Evolutionary conservation across 2,888 invertebrate species (phyloP).

Genomic region (Mallateleia sp.): DNA sequence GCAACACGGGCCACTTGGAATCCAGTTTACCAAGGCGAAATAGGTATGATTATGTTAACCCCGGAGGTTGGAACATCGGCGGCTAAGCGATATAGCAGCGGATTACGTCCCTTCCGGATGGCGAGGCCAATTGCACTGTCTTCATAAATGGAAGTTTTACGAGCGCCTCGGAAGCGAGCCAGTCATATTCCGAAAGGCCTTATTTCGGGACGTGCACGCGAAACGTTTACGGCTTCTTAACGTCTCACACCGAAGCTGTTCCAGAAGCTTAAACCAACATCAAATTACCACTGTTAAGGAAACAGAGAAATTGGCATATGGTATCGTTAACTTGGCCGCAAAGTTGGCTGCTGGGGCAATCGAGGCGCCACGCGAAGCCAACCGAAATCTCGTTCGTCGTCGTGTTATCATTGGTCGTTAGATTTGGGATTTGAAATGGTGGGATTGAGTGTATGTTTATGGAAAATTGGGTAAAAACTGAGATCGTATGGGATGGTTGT

Average conservation of each 20-base stretch:
- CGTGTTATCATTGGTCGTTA: not conserved
- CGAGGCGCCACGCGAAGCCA: not conserved
- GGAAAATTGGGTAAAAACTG: too few species aligned
- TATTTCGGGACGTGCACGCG: constrained; percentile 40
- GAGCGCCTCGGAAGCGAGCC: constrained; percentile 57
- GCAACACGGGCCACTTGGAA: constrained; percentile 75
- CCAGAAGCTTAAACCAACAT: constrained; percentile 53
- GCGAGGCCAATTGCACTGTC: constrained; percentile 64
- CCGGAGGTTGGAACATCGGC: constrained; percentile 81
- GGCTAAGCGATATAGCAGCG: constrained; percentile 85
- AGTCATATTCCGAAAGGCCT: constrained; percentile 55
- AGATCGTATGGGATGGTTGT: too few species aligned
- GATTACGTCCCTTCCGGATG: constrained; percentile 79
- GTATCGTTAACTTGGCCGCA: constrained; percentile 40
- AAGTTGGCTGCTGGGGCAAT: constrained; percentile 33
- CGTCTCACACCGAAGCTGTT: constrained; percentile 46
- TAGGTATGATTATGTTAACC: constrained; percentile 86
- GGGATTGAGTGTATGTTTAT: too few species aligned
- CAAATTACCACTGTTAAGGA: constrained; percentile 58
- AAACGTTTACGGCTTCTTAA: constrained; percentile 61
- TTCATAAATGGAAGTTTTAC: constrained; percentile 80
- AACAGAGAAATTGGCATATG: constrained; percentile 48
- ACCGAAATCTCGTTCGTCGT: constrained; percentile 3
- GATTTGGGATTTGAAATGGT: not conserved
- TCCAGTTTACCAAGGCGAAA: constrained; percentile 86